Evolutionary conservation across 2,113 vertebrate species (phyloP), one percentile per base, ranked within the genome.

Genomic region (Stegastes partitus): DNA sequence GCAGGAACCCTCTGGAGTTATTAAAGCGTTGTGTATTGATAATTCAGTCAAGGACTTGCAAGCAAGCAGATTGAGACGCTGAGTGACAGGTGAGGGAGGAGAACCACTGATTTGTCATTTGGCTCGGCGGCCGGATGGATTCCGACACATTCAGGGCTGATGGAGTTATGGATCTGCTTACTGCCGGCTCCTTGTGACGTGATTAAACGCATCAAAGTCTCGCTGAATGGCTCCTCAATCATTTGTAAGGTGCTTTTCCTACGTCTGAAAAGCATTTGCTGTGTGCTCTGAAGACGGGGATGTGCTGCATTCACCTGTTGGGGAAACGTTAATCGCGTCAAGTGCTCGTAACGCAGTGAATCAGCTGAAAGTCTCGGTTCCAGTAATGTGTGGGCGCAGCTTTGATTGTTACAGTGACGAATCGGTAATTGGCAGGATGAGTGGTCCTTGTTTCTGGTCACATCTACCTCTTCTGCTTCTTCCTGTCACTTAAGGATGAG

Each of bases 11-110:
- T 49, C 62, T 31, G 71, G 65, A 80, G 81, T 87, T 69, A 77
- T 71, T 57, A 79, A 85, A 75, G 68, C 34, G 7, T 39, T 74
- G 54, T 51, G 69, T 87, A 83, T 87, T 76, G 86, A 92, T 89
- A 68, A 76, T 49, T 58, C 74, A 54, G 73, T 77, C 28, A 51
- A 19, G 64, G 47, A 44, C 55, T 76, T 0, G 0, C 68, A 49
- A 63, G 56, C 15, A 16, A 39, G 58, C 69, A 79, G 74, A 77
- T 65, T 65, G 80, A 51, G 73, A 23, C 23, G 47, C 54, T 68
- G 78, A 82, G 42, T 84, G 86, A 74, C 58, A 23, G 71, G 34
- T 73, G 58, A 73, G 39, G 22, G 18, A 79, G 62, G 50, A 80
- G 68, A 88, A 45, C n/a, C 45, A 37, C 82, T 72, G 62, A 63